Evolutionary conservation across 2,888 invertebrate species (phyloP).

Genomic region (Polymixis flavicincta): DNA sequence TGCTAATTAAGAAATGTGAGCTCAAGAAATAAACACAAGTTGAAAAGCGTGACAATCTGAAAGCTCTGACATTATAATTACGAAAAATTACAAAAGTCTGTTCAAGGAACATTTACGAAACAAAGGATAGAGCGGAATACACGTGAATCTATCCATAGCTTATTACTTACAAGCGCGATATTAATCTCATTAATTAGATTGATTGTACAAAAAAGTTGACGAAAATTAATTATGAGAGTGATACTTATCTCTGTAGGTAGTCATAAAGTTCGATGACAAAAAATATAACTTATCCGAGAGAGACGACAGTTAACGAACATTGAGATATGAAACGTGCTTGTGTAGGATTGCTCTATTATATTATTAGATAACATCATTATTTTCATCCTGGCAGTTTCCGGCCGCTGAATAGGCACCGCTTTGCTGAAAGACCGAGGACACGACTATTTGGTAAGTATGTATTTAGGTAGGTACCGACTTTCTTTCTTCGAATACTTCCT

Average conservation of each 20-base stretch:
- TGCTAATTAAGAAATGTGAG: conserved; percentile 86
- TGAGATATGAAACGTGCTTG: conserved; percentile 32
- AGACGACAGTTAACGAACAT: conserved; percentile 27
- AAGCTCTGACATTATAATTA: conserved; percentile 74
- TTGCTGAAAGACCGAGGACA: conserved; percentile 9
- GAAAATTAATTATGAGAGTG: conserved; percentile 55
- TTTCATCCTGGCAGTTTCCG: conserved; percentile 30
- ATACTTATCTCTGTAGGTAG: conserved; percentile 32
- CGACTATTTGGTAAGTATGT: neutral
- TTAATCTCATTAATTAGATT: conserved; percentile 52
- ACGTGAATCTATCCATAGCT: conserved; percentile 17
- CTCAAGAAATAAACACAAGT: conserved; percentile 77
- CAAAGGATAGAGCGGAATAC: conserved; percentile 27
- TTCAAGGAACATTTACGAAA: conserved; percentile 36
- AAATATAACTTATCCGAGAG: conserved; percentile 29
- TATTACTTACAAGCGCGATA: conserved; percentile 27
- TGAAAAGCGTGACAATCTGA: conserved; percentile 76
- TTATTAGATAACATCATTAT: conserved; percentile 50
- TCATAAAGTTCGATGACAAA: conserved; percentile 45
- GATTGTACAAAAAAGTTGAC: conserved; percentile 42
- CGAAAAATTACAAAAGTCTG: conserved; percentile 62
- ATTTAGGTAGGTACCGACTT: neutral
- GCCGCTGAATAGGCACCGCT: conserved; percentile 25
- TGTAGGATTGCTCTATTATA: conserved; percentile 44
- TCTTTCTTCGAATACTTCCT: conserved; percentile 20